phyloP scores from a whole-genome alignment of 2,797 vertebrate species.

The Halcyon leucocephala region DNA sequence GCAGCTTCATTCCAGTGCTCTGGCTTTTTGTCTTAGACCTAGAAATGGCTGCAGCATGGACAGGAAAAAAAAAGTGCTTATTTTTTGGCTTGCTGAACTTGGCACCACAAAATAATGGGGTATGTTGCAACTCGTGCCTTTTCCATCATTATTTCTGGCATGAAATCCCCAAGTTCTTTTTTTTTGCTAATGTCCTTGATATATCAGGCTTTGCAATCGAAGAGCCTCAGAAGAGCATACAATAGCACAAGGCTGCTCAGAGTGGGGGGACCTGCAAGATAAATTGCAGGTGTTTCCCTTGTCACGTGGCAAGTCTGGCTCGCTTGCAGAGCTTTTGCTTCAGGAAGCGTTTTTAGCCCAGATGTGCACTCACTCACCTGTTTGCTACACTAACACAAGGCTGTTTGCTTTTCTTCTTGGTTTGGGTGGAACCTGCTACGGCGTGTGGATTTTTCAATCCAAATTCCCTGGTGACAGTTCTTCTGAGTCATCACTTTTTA shows the following conservation, averaged over 20 bases:
- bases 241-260: neutral
- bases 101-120: neutral
- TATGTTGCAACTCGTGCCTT: neutral
- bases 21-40: neutral
- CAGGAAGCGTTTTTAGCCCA: neutral
- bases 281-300: neutral
- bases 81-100: neutral
- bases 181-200: neutral
- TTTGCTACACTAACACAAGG: neutral
- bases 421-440: neutral
- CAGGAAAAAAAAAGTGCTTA: neutral
- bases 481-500: neutral
- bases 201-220: neutral
- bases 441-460: neutral
- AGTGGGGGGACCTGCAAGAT: neutral
- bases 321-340: neutral
- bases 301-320: rapidly evolving
- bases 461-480: neutral
- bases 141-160: neutral
- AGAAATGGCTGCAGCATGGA: neutral
- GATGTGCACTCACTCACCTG: neutral
- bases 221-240: neutral
- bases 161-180: neutral
- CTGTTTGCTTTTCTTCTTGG: neutral
- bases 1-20: neutral